Evolutionary conservation across 2,888 invertebrate species (phyloP).

Genomic region (Zaprionus lineosus): DNA sequence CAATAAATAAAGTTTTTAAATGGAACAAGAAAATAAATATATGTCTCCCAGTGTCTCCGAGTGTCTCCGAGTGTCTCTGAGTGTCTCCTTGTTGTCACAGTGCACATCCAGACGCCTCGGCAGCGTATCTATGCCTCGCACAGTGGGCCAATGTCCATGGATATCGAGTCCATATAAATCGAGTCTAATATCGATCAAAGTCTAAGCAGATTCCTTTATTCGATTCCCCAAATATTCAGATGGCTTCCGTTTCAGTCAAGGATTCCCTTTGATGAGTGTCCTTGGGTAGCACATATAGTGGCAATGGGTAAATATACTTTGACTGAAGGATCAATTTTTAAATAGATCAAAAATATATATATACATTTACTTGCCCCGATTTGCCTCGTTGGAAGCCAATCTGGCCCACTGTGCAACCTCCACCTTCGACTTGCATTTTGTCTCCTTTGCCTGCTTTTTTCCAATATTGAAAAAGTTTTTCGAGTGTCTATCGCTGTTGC

Average conservation of each 20-base stretch:
- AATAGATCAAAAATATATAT: too few relatives aligned
- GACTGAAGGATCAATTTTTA: too few relatives aligned
- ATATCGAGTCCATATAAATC: not conserved
- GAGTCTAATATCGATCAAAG: not conserved
- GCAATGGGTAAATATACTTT: too few relatives aligned
- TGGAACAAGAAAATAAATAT: constrained; percentile 76
- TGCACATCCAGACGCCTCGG: constrained; percentile 22
- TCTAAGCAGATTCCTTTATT: too few relatives aligned
- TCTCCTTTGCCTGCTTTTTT: constrained; percentile 22
- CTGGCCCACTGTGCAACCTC: constrained; percentile 38
- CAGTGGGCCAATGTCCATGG: constrained; percentile 9
- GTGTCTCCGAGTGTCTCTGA: constrained; percentile 38
- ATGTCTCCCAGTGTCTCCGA: constrained; percentile 38
- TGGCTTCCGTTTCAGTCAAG: too few relatives aligned
- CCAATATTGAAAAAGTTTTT: constrained; percentile 74
- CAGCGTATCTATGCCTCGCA: constrained; percentile 14
- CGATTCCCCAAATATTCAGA: too few relatives aligned
- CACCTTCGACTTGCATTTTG: constrained; percentile 6
- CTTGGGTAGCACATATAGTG: too few relatives aligned
- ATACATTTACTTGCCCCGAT: too few relatives aligned
- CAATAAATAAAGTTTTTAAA: constrained; percentile 77
- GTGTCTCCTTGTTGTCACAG: constrained; percentile 61
- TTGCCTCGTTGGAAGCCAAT: too few relatives aligned
- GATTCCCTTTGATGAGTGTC: too few relatives aligned
- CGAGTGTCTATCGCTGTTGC: constrained; percentile 55